Percentiles rank a stretch among this genome's conserved stretches.
Evolutionary conservation across 2,113 vertebrate species (phyloP).

Genomic region (Narcine bancroftii): DNA sequence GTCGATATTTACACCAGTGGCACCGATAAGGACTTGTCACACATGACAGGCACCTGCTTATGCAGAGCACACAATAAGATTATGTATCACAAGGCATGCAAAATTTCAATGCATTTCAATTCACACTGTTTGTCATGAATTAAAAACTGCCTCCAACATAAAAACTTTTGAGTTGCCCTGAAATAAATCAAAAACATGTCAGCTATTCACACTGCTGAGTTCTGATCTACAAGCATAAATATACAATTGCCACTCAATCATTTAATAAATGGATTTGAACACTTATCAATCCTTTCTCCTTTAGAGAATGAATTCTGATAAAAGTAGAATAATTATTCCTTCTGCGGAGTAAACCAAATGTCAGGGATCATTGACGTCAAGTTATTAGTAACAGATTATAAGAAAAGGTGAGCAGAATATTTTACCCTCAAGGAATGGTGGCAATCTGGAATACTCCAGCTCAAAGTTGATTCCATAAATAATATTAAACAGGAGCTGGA

Average conservation of each 20-base stretch:
- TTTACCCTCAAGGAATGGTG: not conserved
- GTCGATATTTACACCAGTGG: conserved; percentile 97
- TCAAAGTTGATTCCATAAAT: not conserved
- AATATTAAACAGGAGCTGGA: not conserved
- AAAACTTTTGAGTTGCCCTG: not conserved
- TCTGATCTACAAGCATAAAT: not conserved
- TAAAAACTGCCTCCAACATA: not conserved
- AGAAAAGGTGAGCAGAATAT: not conserved
- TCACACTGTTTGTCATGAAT: not conserved
- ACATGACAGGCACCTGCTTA: conserved; percentile 79
- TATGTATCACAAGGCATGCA: not conserved
- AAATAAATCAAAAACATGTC: not conserved
- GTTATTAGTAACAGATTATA: not conserved
- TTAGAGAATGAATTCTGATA: not conserved
- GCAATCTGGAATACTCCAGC: not conserved
- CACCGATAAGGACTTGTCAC: conserved; percentile 92
- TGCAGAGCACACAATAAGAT: not conserved
- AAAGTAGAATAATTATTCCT: not conserved
- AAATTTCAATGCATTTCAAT: not conserved
- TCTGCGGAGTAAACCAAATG: not conserved
- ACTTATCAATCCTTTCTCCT: not conserved
- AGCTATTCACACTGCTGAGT: not conserved
- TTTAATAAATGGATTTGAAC: not conserved
- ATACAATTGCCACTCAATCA: not conserved
- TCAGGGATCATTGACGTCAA: not conserved